These are phyloP conservation scores for Monarcha castaneiventris DNA, from an alignment of 2,113 vertebrate genomes.

Conservation along the genomic window DNA sequence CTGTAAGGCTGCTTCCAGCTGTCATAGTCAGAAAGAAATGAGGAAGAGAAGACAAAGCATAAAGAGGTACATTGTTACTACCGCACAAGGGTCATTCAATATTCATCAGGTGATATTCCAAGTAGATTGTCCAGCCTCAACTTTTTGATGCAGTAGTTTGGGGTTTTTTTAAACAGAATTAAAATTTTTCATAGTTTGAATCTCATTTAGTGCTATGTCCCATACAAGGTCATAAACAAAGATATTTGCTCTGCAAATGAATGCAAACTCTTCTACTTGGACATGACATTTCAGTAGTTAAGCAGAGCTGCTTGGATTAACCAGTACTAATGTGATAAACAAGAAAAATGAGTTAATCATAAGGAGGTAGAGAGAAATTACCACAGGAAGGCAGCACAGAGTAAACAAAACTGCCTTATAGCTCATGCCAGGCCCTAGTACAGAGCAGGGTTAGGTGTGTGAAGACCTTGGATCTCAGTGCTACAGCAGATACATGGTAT, in stretches of 20 bases:
- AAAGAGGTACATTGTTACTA: background rate
- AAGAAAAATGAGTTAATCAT: background rate
- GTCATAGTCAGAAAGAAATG: background rate
- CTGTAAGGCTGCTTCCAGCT: background rate
- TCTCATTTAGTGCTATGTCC: background rate
- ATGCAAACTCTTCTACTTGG: background rate
- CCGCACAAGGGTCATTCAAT: background rate
- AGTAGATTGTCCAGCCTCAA: background rate
- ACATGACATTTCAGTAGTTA: background rate
- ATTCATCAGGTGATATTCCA: background rate
- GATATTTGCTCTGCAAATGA: background rate
- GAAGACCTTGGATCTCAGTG: background rate
- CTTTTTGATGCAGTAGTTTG: background rate
- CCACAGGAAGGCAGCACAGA: background rate
- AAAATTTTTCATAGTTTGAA: background rate
- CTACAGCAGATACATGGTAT: background rate
- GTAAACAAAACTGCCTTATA: background rate
- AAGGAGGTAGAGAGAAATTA: background rate
- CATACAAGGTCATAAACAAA: background rate
- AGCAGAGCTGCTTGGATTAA: background rate
- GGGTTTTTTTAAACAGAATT: background rate
- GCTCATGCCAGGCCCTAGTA: background rate
- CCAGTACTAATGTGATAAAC: background rate
- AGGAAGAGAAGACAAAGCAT: background rate
- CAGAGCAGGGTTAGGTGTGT: background rate